phyloP scores from a whole-genome alignment of 2,888 invertebrate species.

The Drosophila cracens region DNA sequence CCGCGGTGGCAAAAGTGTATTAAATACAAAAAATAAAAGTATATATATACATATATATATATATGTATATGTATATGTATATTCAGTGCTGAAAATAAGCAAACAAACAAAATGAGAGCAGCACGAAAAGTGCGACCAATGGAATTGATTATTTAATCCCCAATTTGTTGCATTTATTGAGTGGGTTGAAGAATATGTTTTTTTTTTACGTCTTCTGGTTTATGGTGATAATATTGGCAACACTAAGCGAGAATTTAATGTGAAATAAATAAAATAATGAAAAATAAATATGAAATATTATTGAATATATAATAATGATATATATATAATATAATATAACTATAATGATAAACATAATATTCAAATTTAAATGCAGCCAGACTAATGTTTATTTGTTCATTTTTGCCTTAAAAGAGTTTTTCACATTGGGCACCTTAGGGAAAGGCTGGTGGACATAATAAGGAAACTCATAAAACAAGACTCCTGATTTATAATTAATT shows the following conservation, averaged over 20 bases:
- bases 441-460: neutral
- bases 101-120: slow-evolving; percentile 31
- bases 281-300: neutral
- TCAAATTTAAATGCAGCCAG: neutral
- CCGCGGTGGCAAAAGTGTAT: neutral
- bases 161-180: neutral
- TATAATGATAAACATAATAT: neutral
- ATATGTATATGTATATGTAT: neutral
- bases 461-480: neutral
- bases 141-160: slow-evolving; percentile 28
- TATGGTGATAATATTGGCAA: neutral
- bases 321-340: too few relatives aligned
- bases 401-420: neutral
- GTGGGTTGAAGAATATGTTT: neutral
- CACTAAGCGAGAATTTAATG: neutral
- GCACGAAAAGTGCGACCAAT: slow-evolving; percentile 24
- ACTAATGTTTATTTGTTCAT: neutral
- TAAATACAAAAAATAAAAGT: neutral
- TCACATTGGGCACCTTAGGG: neutral
- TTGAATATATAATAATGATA: too few relatives aligned
- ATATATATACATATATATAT: neutral
- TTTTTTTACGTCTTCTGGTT: neutral
- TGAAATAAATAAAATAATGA: neutral
- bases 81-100: neutral
- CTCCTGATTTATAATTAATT: neutral